Conservation (phyloP, 2,113 vertebrate genomes). For the Dendropsophus ebraccatus region DNA sequence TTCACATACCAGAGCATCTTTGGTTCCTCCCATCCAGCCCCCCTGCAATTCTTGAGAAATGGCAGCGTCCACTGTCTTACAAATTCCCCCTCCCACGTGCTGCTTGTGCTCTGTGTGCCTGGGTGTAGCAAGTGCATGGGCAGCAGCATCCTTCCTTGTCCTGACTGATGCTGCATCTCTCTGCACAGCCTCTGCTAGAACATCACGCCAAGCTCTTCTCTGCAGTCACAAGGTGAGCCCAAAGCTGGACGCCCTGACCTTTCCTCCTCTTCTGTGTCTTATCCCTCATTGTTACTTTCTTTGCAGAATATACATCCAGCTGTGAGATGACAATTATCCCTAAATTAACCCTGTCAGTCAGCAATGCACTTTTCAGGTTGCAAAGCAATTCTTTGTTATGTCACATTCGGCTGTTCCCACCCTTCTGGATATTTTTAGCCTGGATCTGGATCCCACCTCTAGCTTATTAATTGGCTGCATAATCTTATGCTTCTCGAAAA, state of each 20-base stretch:
- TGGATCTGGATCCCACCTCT: slow-evolving; percentile 16
- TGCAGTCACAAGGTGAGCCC: slow-evolving; percentile 44
- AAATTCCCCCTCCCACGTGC: slow-evolving; percentile 86
- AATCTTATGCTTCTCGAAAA: slow-evolving; percentile 27
- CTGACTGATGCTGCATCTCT: slow-evolving; percentile 34
- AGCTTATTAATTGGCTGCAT: background rate
- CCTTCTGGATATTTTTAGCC: slow-evolving; percentile 21
- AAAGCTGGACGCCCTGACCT: slow-evolving; percentile 37
- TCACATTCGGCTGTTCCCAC: background rate
- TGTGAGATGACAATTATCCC: background rate
- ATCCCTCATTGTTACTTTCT: slow-evolving; percentile 10
- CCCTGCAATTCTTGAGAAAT: slow-evolving; percentile 69
- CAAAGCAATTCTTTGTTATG: slow-evolving; percentile 12
- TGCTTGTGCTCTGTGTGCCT: slow-evolving; percentile 78
- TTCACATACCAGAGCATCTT: slow-evolving; percentile 52
- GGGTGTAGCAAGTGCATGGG: slow-evolving; percentile 68
- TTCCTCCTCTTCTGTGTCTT: background rate
- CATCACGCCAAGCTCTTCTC: slow-evolving; percentile 41
- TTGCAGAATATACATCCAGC: background rate
- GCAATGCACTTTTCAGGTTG: background rate
- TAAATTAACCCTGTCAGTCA: slow-evolving; percentile 23
- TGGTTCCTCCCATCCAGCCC: slow-evolving; percentile 64
- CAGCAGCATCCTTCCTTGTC: slow-evolving; percentile 65
- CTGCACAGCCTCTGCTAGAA: slow-evolving; percentile 36
- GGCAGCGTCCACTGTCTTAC: slow-evolving; percentile 89